Evolutionary conservation across 2,888 invertebrate genomes (phyloP).

Genomic region (Yponomeuta plumbellus): DNA sequence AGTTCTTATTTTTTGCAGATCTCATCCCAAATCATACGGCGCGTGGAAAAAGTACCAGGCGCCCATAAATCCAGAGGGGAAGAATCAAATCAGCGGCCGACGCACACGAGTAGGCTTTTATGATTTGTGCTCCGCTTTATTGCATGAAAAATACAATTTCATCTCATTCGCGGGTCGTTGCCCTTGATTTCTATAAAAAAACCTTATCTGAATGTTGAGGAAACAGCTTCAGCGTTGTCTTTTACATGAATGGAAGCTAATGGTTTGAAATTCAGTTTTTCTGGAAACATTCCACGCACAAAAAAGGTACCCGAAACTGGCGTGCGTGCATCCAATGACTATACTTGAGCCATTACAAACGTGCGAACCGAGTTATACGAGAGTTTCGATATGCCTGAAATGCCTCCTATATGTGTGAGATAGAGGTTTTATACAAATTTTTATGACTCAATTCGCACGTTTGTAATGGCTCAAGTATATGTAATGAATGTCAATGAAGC

Average conservation of each 20-base stretch:
- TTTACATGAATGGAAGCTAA: neutral
- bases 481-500: too few species aligned
- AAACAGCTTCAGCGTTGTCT: neutral
- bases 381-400: too few species aligned
- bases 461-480: too few species aligned
- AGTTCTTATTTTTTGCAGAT: neutral
- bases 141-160: slow-evolving; percentile 12
- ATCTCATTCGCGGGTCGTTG: slow-evolving; percentile 13
- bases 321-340: too few species aligned
- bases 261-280: neutral
- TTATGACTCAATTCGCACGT: too few species aligned
- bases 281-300: too few species aligned
- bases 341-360: too few species aligned
- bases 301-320: too few species aligned
- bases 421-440: too few species aligned
- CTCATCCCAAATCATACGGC: neutral
- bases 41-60: neutral
- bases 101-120: slow-evolving; percentile 12
- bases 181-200: slow-evolving; percentile 12
- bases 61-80: slow-evolving; percentile 8
- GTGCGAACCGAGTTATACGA: too few species aligned
- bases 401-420: too few species aligned
- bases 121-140: slow-evolving; percentile 14
- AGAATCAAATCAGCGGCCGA: slow-evolving; percentile 2
- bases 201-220: neutral